These are phyloP conservation scores for Blastomussa wellsi DNA, from an alignment of 92 coral and sea anemone genomes.

Conservation along the genomic window DNA sequence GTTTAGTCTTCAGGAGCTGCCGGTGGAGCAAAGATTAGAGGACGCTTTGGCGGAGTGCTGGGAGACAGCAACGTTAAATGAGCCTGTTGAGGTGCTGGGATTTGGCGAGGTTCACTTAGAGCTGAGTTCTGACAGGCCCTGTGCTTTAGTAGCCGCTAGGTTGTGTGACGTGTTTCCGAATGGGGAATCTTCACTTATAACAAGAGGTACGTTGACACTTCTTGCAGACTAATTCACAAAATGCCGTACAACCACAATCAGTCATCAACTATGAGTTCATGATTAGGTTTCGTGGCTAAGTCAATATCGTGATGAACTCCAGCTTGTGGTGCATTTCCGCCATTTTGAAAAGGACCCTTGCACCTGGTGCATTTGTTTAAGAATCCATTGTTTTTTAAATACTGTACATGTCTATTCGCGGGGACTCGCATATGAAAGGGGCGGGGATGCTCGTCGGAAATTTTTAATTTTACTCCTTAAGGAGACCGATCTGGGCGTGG, in stretches of 20 bases:
- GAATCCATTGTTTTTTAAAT: no score
- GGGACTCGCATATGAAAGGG: no score
- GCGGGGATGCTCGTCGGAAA: no score
- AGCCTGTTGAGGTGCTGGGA: conserved; percentile 65
- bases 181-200: conserved; percentile 67
- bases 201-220: conserved; percentile 52
- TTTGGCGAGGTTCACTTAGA: conserved; percentile 56
- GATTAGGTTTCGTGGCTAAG: no score
- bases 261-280: no score
- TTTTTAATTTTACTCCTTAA: no score
- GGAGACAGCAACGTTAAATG: conserved; percentile 58
- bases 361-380: background rate
- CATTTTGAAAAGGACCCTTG: background rate
- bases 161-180: conserved; percentile 79
- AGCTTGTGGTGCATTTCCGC: background rate
- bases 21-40: conserved; percentile 68
- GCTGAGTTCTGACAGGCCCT: conserved; percentile 66
- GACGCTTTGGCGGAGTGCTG: conserved; percentile 74
- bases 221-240: background rate
- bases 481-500: no score
- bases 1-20: conserved; percentile 46
- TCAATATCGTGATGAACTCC: background rate
- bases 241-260: background rate
- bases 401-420: no score
- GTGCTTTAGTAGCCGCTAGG: conserved; percentile 61